A percentile compares a stretch with the other conserved stretches of the same genome.
phyloP scores from a whole-genome alignment of 1,140 invertebrate genomes.

The Anoplolepis gracilipes region DNA sequence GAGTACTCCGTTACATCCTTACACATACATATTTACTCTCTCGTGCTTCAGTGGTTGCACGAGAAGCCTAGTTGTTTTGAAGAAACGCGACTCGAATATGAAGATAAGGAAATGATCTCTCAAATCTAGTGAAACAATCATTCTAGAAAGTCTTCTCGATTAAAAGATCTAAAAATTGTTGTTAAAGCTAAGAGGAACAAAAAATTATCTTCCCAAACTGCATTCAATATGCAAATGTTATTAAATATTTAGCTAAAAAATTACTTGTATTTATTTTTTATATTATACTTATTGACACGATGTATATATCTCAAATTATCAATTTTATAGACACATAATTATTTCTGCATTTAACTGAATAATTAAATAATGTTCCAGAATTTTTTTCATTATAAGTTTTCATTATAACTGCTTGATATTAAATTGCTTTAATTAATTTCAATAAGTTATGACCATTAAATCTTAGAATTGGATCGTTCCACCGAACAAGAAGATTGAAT shows the following conservation, averaged over 20 bases:
- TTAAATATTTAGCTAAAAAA: background rate
- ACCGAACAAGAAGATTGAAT: background rate
- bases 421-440: background rate
- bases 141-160: background rate
- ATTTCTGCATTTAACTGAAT: too few species aligned
- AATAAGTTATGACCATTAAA: background rate
- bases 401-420: background rate
- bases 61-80: background rate
- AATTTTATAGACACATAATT: too few species aligned
- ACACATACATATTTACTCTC: constrained; percentile 52
- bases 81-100: constrained; percentile 31
- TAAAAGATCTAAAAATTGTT: background rate
- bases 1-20: constrained; percentile 45
- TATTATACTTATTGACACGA: background rate
- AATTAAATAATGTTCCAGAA: too few species aligned
- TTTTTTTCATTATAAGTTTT: background rate
- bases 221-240: background rate
- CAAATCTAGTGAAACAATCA: background rate
- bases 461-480: background rate
- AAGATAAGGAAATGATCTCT: background rate
- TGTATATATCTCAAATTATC: background rate
- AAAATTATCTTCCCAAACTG: background rate
- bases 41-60: constrained; percentile 34
- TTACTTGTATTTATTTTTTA: background rate
- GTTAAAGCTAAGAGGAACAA: background rate